Evolutionary conservation across 64 coral and sea anemone genomes (phyloP), one percentile per base, ranked within the genome.

Genomic region (Stichodactyla mertensii): DNA sequence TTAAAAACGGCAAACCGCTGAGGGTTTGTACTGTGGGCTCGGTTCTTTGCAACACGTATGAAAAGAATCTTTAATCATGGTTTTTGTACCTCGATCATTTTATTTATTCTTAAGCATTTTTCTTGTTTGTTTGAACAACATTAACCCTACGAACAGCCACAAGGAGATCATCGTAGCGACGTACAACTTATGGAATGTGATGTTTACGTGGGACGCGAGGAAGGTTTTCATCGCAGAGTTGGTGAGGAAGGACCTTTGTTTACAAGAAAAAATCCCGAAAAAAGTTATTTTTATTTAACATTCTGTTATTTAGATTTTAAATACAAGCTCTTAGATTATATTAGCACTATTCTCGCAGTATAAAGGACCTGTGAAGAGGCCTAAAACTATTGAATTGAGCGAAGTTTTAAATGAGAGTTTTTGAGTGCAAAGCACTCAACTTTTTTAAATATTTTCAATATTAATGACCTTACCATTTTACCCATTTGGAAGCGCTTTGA

Each of bases 101-200:
- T 91, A 81, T 91, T 70, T 52, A 24, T 62, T 79, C 7, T 54
- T 71, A 81, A 87, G 78, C 52, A 54, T 6, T 14, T 26, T 81
- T 16, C 8, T 82, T 87, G 23, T 85, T n/a, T 52, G 10, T 13
- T 77, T 87, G 20, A 22, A 12, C 16, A 15, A 57, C 7, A 7
- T 85, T 20, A 0, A 28, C 26, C 69, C 26, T 52, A 81, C 83
- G 6, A 55, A 60, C 6, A 83, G 87, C 57, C 56, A 95, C 6
- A 94, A 88, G 60, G 77, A 70, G 36, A 58, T 99, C 61, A 88
- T 60, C 4, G 88, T 99, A 11, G 97, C 93, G 22, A 92, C 90
- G 36, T 99, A 99, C 58, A 99, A 99, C 86, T 86, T 99, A 14
- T 99, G 97, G 97, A 99, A 99, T 92, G 97, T 99, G 9, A 99